These are phyloP conservation scores for Erebia aethiops DNA, from an alignment of 2,888 invertebrate genomes.

Conservation along the genomic window DNA sequence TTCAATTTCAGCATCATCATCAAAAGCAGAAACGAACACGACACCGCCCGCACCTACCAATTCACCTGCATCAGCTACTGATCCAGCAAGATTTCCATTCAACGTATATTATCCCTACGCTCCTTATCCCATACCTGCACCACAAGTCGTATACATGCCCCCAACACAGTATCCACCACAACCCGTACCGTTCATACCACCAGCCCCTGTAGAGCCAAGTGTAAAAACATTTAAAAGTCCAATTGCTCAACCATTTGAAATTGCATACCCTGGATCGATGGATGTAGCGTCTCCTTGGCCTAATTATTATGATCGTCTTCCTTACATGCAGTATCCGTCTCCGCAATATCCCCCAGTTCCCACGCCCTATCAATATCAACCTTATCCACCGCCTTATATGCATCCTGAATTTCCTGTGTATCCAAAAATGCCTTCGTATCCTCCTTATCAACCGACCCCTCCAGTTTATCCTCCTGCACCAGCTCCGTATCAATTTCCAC, in stretches of 20 bases:
- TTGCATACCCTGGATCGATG: neutral
- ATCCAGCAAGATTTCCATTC: slow-evolving; percentile 32
- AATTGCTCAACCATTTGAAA: slow-evolving; percentile 27
- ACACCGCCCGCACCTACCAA: slow-evolving; percentile 14
- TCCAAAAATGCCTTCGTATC: slow-evolving; percentile 23
- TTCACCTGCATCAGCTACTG: slow-evolving; percentile 14
- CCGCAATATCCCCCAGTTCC: slow-evolving; percentile 33
- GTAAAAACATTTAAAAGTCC: slow-evolving; percentile 14
- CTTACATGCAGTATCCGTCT: slow-evolving; percentile 38
- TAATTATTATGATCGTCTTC: slow-evolving; percentile 26
- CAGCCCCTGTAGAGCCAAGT: slow-evolving; percentile 34
- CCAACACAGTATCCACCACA: slow-evolving; percentile 45
- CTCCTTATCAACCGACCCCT: slow-evolving; percentile 10
- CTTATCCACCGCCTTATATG: slow-evolving; percentile 31
- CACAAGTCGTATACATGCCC: slow-evolving; percentile 58
- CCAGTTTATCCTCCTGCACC: slow-evolving; percentile 20
- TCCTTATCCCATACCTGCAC: slow-evolving; percentile 37
- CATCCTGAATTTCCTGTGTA: slow-evolving; percentile 20
- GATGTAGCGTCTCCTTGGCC: slow-evolving; percentile 25
- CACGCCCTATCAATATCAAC: slow-evolving; percentile 10
- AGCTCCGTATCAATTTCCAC: slow-evolving; percentile 20
- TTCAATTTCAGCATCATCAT: slow-evolving; percentile 28
- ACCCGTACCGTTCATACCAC: slow-evolving; percentile 26
- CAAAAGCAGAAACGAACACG: slow-evolving; percentile 23
- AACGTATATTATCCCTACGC: slow-evolving; percentile 46